Base-by-base conservation (phyloP, 2,888 invertebrate species). In the Chalcis sispes region DNA sequence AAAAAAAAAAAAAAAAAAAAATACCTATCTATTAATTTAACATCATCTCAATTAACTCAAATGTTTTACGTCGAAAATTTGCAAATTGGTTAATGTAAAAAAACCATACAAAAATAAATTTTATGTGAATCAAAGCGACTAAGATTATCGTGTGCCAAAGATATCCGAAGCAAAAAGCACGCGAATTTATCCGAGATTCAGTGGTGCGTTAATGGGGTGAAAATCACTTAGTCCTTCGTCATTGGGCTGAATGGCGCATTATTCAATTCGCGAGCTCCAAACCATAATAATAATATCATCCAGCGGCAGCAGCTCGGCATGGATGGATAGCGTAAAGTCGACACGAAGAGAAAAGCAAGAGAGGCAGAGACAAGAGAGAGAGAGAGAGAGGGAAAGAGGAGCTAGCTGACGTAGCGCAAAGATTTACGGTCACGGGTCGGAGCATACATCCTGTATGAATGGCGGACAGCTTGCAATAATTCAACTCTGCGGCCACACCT, bases 401-500 rank as follows among this genome's bases (percentile, higher is more conserved):
- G 15, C 40, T 56, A 77, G 82, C 84, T 86, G 85, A 85, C 83
- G 83, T 82, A 64, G 84, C 82, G 80, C 79, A 81, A 85, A 86
- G 86, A 87, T 87, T 87, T 86, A 87, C 86, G 84, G 82, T 80
- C 82, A 80, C 84, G 82, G 80, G 81, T 81, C 81, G 81, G 83
- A 72, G 83, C 86, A 3, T 5, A 2, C 83, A 85, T 87, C 86
- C 86, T 86, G 85, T 86, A 87, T 85, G 86, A 86, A 87, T 86
- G 86, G 84, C 84, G 85, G 86, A 84, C 85, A 86, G 85, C 84
- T 86, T 85, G 87, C 85, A 86, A 87, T 87, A 87, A 87, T 86
- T 87, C 87, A 87, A 86, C 85, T 86, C 83, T 83, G 84, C 83
- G 84, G 85, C 87, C 87, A 86, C 87, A 86, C 87, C 87, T 87